Evolutionary conservation across 2,888 invertebrate species (phyloP).

Genomic region (Tipula vernalis): DNA sequence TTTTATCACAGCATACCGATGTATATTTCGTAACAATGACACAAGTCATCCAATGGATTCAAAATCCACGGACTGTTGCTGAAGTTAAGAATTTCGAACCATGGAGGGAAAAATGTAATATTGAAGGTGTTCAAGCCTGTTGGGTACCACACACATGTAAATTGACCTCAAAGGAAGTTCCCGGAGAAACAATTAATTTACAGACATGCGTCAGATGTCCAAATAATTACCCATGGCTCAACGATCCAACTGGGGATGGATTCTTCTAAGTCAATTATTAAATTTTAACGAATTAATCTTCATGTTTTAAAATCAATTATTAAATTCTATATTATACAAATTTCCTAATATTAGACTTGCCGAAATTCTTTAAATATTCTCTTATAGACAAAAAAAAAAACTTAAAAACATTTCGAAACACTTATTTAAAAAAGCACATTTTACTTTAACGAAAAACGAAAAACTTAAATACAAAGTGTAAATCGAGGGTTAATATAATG

Average conservation of each 20-base stretch:
- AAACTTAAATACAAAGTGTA: background rate
- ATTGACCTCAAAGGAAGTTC: conserved; percentile 82
- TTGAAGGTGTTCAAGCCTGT: conserved; percentile 71
- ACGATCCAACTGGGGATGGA: conserved; percentile 62
- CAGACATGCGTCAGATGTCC: conserved; percentile 90
- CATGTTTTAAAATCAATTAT: too few relatives aligned
- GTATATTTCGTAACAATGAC: conserved; percentile 93
- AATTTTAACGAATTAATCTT: conserved; percentile 7
- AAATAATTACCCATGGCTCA: conserved; percentile 89
- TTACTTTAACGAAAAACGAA: background rate
- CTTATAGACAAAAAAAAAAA: background rate
- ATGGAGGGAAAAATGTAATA: conserved; percentile 87
- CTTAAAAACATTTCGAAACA: background rate
- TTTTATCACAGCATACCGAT: conserved; percentile 71
- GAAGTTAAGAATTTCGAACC: conserved; percentile 88
- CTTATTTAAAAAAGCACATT: background rate
- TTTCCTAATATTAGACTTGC: background rate
- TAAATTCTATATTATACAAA: background rate
- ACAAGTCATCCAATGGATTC: conserved; percentile 93
- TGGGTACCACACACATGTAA: conserved; percentile 87
- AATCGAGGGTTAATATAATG: background rate
- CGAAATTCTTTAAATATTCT: background rate
- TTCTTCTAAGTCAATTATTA: conserved; percentile 58
- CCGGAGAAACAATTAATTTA: conserved; percentile 86
- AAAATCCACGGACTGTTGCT: conserved; percentile 71